Percentiles rank a stretch among this genome's conserved stretches.
These are phyloP conservation scores for Narcine bancroftii DNA, from an alignment of 2,113 vertebrate genomes.

Conservation along the genomic window DNA sequence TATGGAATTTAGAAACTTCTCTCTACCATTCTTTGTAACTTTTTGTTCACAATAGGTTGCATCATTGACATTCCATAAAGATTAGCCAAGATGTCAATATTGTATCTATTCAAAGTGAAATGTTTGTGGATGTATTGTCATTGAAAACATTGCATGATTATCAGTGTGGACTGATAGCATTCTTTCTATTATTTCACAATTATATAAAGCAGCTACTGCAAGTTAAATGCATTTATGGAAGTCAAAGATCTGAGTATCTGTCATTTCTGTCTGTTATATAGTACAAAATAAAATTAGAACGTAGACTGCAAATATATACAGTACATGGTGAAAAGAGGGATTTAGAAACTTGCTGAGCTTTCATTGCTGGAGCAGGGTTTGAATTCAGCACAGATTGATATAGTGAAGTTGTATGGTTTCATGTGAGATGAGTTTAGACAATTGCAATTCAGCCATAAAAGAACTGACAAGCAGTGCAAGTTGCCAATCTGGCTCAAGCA, in stretches of 20 bases:
- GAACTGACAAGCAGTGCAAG: background rate
- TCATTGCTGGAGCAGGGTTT: background rate
- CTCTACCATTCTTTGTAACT: background rate
- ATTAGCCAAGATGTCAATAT: conserved; percentile 27
- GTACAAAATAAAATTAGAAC: background rate
- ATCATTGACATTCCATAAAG: background rate
- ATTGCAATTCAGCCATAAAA: background rate
- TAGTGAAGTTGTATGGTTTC: background rate
- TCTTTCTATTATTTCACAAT: conserved; percentile 31
- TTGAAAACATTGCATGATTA: background rate
- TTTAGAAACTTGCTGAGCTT: background rate
- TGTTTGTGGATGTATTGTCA: conserved; percentile 2
- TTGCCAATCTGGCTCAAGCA: background rate
- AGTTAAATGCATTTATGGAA: background rate
- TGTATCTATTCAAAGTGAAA: conserved; percentile 23
- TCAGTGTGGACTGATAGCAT: background rate
- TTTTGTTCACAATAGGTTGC: background rate
- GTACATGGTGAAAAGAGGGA: background rate
- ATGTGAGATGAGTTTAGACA: background rate
- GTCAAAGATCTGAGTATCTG: background rate
- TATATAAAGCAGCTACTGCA: background rate
- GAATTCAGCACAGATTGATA: background rate
- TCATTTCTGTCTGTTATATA: background rate
- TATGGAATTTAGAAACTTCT: conserved; percentile 1
- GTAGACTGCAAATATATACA: background rate